phyloP scores from a whole-genome alignment of 2,888 invertebrate genomes.

The Aleiodes alternator region DNA sequence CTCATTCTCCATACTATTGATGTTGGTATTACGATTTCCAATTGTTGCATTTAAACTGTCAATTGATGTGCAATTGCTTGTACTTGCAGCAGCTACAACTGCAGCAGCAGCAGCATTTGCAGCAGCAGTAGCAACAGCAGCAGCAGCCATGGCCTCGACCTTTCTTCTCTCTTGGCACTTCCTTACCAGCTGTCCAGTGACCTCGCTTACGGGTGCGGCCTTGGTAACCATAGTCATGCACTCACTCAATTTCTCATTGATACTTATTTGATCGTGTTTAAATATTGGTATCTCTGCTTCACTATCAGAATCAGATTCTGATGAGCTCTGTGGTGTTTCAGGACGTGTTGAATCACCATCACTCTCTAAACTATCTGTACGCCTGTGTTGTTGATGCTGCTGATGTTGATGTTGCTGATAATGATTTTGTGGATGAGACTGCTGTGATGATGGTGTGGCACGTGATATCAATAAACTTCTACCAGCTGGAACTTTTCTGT shows the following conservation, averaged over 20 bases:
- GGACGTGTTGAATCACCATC: constrained; percentile 70
- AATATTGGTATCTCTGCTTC: constrained; percentile 63
- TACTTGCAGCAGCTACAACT: no score
- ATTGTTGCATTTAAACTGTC: neutral
- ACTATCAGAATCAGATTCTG: constrained; percentile 67
- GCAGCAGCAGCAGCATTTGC: constrained; percentile 35
- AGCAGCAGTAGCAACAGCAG: constrained; percentile 44
- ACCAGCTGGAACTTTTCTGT: constrained; percentile 66
- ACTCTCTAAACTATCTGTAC: constrained; percentile 75
- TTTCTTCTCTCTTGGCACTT: constrained; percentile 57
- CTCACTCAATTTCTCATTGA: constrained; percentile 65
- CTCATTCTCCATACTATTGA: constrained; percentile 60
- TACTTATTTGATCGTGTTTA: constrained; percentile 69
- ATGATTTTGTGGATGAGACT: constrained; percentile 77
- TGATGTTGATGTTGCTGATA: constrained; percentile 75
- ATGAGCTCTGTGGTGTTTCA: constrained; percentile 69
- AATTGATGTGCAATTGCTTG: no score
- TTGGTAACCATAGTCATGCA: constrained; percentile 56
- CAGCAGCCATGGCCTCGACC: constrained; percentile 51
- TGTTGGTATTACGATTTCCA: constrained; percentile 40
- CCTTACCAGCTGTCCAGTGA: constrained; percentile 66
- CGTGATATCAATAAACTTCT: constrained; percentile 74
- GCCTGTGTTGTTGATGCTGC: constrained; percentile 71
- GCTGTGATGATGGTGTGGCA: constrained; percentile 72
- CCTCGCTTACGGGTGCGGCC: constrained; percentile 68